These are phyloP conservation scores for Microtus ochrogaster DNA, from an alignment of 2,113 vertebrate genomes.

Conservation along the genomic window DNA sequence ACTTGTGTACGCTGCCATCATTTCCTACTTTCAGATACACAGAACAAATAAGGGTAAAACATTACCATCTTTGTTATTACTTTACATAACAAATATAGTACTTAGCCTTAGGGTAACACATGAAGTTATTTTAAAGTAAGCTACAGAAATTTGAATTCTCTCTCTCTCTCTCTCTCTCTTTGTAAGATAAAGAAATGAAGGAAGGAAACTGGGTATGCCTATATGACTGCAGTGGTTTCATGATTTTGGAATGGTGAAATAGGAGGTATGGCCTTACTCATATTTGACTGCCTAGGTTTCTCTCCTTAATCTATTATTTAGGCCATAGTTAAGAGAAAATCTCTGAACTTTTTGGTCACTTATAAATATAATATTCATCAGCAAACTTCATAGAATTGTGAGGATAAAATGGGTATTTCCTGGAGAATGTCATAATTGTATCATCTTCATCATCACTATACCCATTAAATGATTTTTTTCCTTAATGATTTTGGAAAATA, in stretches of 20 bases:
- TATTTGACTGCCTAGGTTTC: background rate
- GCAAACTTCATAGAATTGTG: constrained; percentile 24
- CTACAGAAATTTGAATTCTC: background rate
- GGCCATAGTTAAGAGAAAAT: background rate
- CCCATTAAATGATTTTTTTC: background rate
- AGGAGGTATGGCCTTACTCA: background rate
- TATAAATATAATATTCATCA: constrained; percentile 31
- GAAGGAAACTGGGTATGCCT: too few relatives aligned
- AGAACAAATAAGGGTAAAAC: constrained; percentile 61
- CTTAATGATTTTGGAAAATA: constrained; percentile 4
- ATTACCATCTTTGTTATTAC: constrained; percentile 18
- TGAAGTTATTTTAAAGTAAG: constrained; percentile 37
- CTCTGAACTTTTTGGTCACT: constrained; percentile 30
- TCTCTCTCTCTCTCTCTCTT: background rate
- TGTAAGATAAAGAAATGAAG: constrained; percentile 39
- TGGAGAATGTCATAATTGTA: background rate
- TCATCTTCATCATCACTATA: background rate
- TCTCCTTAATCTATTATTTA: background rate
- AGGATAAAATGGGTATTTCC: constrained; percentile 39
- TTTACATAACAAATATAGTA: constrained; percentile 26
- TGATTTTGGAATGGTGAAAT: constrained; percentile 7
- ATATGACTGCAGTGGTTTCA: background rate
- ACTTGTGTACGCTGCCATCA: constrained; percentile 49
- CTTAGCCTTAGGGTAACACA: background rate
- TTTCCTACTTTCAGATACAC: constrained; percentile 40